Evolutionary conservation across 2,797 vertebrate species (phyloP).

Genomic region (Falco naumanni): DNA sequence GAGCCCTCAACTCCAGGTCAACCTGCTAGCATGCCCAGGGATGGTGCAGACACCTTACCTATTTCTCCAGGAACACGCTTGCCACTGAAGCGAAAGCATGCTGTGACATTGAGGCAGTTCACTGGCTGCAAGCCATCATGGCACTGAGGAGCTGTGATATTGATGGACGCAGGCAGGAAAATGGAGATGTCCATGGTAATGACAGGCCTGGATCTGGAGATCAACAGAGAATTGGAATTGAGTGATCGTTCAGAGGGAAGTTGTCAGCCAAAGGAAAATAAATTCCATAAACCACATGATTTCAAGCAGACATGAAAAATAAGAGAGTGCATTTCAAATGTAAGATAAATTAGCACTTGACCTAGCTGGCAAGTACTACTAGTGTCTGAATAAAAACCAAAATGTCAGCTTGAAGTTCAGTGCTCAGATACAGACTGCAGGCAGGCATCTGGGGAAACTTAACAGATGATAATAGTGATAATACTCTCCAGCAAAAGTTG

Average conservation of each 20-base stretch:
- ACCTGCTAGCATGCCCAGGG: not conserved
- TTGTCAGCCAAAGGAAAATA: not conserved
- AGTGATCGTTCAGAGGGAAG: not conserved
- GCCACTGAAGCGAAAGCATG: slow-evolving; percentile 89
- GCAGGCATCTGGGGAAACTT: not conserved
- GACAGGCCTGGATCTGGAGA: slow-evolving; percentile 88
- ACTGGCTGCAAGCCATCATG: slow-evolving; percentile 88
- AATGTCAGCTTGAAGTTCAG: not conserved
- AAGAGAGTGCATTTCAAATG: not conserved
- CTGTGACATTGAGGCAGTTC: slow-evolving; percentile 90
- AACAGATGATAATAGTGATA: not conserved
- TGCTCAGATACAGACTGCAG: not conserved
- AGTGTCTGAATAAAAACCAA: not conserved
- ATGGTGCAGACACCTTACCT: slow-evolving; percentile 77
- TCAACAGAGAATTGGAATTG: slow-evolving; percentile 8
- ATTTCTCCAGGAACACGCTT: slow-evolving; percentile 90
- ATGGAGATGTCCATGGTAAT: slow-evolving; percentile 91
- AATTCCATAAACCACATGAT: not conserved
- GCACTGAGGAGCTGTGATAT: slow-evolving; percentile 95
- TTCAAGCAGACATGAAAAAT: not conserved
- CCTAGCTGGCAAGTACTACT: not conserved
- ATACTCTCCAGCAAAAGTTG: not conserved
- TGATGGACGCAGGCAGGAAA: slow-evolving; percentile 91
- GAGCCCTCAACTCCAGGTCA: not conserved
- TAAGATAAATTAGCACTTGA: not conserved